Base-by-base conservation (phyloP, 2,797 vertebrate species). In the Rhincodon typus region DNA sequence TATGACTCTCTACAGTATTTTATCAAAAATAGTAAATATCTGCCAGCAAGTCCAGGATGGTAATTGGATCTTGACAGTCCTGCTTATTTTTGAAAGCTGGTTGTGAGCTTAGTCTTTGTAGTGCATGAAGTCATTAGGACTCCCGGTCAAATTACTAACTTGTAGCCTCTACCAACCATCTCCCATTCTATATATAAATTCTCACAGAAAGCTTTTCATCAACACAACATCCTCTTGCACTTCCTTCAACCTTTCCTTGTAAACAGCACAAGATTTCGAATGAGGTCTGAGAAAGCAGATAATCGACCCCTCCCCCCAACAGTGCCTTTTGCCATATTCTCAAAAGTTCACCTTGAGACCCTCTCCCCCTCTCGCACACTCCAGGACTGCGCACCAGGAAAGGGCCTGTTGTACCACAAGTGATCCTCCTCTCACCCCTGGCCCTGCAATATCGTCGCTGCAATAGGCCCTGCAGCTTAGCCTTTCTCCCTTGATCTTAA, bases 181-280 rank as follows among this genome's bases (percentile, higher is more conserved):
- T 93, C 34, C 34, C n/a, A 25, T 67, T 93, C 90, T 91, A 91
- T 66, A 91, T 88, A 57, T 88, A 88, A 53, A 27, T 88, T 88
- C 50, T 17, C 50, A 88, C 50, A 19, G 30, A 90, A 34, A 90
- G 57, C 15, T 86, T 46, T 23, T 25, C 38, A 86, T 25, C 82
- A 34, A 62, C 87, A 90, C 57, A 62, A 62, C 87, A 90, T 62
- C 30, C 87, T 90, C 87, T 90, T 13, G 4, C 30, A 34, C 62
- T 93, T 93, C 34, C 90, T 42, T 67, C n/a, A 38, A 93, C 19
- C 67, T 34, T 30, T 62, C 66, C 67, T n/a, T 93, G 90, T 93
- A 46, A 84, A 84, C 82, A 84, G 42, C 42, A 30, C 30, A 15
- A n/a, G 57, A 90, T 90, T 62, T 90, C 27, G 4, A 66, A 62